Percentiles rank a stretch among this genome's conserved stretches.
Evolutionary conservation across 2,113 vertebrate genomes (phyloP).

Genomic region (Aythya baeri): DNA sequence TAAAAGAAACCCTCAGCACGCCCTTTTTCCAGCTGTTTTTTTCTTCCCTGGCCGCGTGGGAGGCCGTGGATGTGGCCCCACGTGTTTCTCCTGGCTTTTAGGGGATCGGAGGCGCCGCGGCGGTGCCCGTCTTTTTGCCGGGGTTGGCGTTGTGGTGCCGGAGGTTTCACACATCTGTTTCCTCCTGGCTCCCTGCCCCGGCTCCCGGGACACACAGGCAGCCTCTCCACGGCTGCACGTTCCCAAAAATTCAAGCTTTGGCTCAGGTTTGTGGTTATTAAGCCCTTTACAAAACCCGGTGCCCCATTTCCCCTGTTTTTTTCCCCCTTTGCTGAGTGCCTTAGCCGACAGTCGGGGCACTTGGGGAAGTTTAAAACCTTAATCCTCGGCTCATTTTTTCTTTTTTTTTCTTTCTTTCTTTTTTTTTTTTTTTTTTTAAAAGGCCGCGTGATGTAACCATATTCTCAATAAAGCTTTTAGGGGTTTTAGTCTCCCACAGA

Average conservation of each 20-base stretch:
- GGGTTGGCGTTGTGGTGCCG: background rate
- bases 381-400: slow-evolving; percentile 40
- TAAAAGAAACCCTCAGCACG: rapidly evolving
- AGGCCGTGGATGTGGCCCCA: background rate
- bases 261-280: no score
- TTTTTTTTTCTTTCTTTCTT: slow-evolving; percentile 48
- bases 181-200: background rate
- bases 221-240: background rate
- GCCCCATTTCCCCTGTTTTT: background rate
- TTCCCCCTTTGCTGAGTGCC: background rate
- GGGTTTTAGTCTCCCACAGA: slow-evolving; percentile 48
- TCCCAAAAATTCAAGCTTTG: background rate
- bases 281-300: background rate
- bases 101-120: background rate
- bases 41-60: no score
- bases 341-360: background rate
- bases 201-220: background rate
- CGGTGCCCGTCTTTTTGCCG: background rate
- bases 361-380: slow-evolving; percentile 51
- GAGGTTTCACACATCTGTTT: slow-evolving; percentile 57
- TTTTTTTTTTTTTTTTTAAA: slow-evolving; percentile 44
- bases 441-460: slow-evolving; percentile 45
- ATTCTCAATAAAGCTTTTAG: slow-evolving; percentile 57
- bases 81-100: background rate
- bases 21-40: background rate